These are phyloP conservation scores for Portunus trituberculatus DNA, from an alignment of 1,140 invertebrate genomes.

Conservation along the genomic window DNA sequence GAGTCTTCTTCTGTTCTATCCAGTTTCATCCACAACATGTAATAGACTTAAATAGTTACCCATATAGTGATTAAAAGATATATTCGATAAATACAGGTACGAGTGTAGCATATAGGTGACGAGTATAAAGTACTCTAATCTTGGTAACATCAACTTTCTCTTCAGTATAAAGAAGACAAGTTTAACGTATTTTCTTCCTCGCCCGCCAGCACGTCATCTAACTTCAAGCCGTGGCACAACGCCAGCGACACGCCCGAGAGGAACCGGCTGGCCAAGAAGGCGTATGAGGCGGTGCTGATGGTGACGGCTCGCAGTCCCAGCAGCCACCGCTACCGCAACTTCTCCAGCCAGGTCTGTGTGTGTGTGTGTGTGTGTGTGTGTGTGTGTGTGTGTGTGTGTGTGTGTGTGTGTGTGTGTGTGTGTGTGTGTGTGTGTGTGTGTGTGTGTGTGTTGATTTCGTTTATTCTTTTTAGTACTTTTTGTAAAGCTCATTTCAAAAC, in stretches of 20 bases:
- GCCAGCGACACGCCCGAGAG: conserved; percentile 88
- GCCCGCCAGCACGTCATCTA: conserved; percentile 80
- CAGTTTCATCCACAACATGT: no score
- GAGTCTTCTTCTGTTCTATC: no score
- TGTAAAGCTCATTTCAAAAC: no score
- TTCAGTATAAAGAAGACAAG: no score
- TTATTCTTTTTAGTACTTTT: background rate
- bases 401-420: conserved; percentile 44
- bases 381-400: conserved; percentile 11
- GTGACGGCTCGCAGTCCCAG: conserved; percentile 93
- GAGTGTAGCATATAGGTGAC: no score
- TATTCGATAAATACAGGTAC: no score
- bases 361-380: conserved; percentile 47
- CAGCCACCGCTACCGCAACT: conserved; percentile 80
- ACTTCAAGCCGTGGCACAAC: conserved; percentile 90
- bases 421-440: conserved; percentile 34
- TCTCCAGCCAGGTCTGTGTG: conserved; percentile 56
- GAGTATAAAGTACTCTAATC: no score
- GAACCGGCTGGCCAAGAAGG: conserved; percentile 91
- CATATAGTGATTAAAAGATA: no score
- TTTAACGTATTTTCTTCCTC: background rate
- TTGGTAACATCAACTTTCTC: no score
- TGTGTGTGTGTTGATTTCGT: background rate
- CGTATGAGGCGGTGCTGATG: conserved; percentile 93
- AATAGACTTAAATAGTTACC: no score